Conservation (phyloP, 1,140 invertebrate genomes). For the Acromyrmex heyeri region DNA sequence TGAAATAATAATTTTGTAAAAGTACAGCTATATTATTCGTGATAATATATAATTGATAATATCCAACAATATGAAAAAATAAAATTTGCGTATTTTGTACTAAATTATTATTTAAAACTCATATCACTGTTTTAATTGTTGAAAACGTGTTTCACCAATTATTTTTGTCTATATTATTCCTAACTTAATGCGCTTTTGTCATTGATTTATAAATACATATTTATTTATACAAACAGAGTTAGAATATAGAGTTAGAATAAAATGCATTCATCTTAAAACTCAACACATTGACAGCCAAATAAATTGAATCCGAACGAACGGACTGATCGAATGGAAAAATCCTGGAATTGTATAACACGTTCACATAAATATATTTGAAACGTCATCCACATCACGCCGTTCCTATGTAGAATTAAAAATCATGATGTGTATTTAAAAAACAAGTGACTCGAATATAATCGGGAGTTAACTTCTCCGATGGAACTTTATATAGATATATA, state of each 20-base stretch:
- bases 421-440: constrained; percentile 26
- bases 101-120: not conserved
- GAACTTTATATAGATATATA: not conserved
- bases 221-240: not conserved
- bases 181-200: not conserved
- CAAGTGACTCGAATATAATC: constrained; percentile 38
- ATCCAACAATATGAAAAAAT: constrained; percentile 20
- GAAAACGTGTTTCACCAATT: not conserved
- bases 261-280: constrained; percentile 43
- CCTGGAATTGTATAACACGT: constrained; percentile 24
- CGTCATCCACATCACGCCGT: constrained; percentile 29
- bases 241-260: not conserved
- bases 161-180: constrained; percentile 2
- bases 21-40: not conserved
- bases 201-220: constrained; percentile 3
- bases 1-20: not conserved
- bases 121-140: not conserved
- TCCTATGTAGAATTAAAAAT: constrained; percentile 30
- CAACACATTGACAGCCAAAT: constrained; percentile 18
- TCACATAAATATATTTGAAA: constrained; percentile 44
- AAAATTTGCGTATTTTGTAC: not conserved
- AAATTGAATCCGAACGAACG: constrained; percentile 31
- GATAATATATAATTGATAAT: constrained; percentile 11
- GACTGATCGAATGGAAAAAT: constrained; percentile 34
- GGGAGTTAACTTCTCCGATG: not conserved